Evolutionary conservation across 2,797 vertebrate species (phyloP), one percentile per base, ranked within the genome.

Genomic region (Sebastes nivosus): DNA sequence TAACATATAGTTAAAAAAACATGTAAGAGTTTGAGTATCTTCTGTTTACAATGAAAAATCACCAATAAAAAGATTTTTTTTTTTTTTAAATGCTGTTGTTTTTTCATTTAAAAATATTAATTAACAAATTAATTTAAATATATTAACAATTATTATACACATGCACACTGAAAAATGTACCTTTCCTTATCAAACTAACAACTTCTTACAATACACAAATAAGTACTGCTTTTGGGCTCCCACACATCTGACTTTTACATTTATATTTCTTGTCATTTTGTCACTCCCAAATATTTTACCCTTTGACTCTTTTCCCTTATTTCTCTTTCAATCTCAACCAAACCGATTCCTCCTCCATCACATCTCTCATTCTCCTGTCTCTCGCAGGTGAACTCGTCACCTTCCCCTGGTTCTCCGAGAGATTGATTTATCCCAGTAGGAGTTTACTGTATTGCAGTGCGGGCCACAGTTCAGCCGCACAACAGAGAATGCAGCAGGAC

Each of bases 391-490:
- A 80, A 60, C n/a, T 59, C 36, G 59, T 67, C 29, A 50, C 42
- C 64, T 60, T 72, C 34, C 57, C 8, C 32, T 34, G 25, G 7
- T 72, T 78, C 70, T 72, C 83, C 8, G 4, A 14, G n/a, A 76
- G 27, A 75, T 81, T 20, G 13, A 77, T 61, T 57, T 34, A 34
- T 54, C 50, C 50, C 34, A 52, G 29, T 34, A 36, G 20, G 36
- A 24, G 64, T 77, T 80, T 46, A 63, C 29, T 36, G 22, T n/a
- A 14, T 24, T 73, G 58, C 30, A 8, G 54, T 76, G 57, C 59
- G 58, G 78, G 18, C 85, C 52, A 75, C 38, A 65, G 20, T 24
- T 81, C 60, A 61, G 59, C 34, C 30, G 29, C 36, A 80, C 64
- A 42, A 52, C 42, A 36, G 22, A 71, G 46, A 54, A 11, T 52